Percentiles rank a stretch among this genome's conserved stretches.
phyloP scores from a whole-genome alignment of 64 coral and sea anemone species.

The Montipora foliosa region DNA sequence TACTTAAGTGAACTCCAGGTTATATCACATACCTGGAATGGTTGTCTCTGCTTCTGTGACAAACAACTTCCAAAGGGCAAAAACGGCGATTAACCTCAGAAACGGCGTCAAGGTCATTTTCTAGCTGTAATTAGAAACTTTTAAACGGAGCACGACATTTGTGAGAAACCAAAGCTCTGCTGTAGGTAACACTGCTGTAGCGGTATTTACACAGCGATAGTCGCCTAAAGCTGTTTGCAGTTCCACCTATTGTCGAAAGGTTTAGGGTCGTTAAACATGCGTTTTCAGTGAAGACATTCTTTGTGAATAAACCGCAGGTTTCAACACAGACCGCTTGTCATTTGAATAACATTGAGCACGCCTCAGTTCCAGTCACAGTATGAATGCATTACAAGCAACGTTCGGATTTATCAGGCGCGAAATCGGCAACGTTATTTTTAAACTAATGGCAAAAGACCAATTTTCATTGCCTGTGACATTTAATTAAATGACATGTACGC shows the following conservation, averaged over 20 bases:
- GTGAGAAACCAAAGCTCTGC: not conserved
- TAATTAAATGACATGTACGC: no score
- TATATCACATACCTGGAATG: not conserved
- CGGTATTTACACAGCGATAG: not conserved
- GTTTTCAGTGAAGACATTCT: no score
- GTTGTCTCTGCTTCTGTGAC: not conserved
- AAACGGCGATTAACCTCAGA: not conserved
- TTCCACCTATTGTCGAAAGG: no score
- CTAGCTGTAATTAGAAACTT: not conserved
- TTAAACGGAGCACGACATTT: not conserved
- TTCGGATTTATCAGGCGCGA: not conserved
- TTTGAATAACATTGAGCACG: not conserved
- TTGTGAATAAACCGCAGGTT: no score
- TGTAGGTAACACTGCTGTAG: not conserved
- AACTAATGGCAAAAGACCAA: not conserved
- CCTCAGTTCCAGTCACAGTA: not conserved
- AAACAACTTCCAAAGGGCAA: not conserved
- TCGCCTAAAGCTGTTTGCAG: no score
- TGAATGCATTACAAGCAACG: not conserved
- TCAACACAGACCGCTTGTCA: no score
- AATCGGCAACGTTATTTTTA: not conserved
- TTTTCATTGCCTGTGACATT: not conserved
- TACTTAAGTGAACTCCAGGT: not conserved
- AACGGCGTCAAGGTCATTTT: constrained; percentile 11
- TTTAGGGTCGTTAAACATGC: no score